Conservation (phyloP, 1,140 invertebrate species). For the Apis cerana region DNA sequence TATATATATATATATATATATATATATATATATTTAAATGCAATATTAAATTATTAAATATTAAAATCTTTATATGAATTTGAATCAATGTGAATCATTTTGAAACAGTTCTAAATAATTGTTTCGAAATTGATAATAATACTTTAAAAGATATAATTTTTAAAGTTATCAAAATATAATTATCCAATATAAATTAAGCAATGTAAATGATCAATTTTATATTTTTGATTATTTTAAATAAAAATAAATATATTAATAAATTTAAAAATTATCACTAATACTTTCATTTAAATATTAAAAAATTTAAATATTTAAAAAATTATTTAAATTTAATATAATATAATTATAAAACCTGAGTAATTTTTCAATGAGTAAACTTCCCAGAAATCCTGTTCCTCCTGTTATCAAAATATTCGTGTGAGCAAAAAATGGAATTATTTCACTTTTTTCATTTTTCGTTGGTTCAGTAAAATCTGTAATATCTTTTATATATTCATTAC, state of each 20-base stretch:
- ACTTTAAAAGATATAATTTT: too few species aligned
- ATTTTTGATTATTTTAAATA: too few species aligned
- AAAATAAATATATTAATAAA: background rate
- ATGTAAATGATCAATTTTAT: too few species aligned
- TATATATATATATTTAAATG: too few species aligned
- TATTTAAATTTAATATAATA: background rate
- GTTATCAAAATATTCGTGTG: conserved; percentile 77
- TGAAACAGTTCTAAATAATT: too few species aligned
- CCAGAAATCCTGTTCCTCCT: conserved; percentile 86
- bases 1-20: too few species aligned
- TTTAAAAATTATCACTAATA: background rate
- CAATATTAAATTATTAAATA: too few species aligned
- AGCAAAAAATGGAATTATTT: conserved; percentile 71
- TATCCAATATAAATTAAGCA: too few species aligned
- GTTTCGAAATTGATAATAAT: too few species aligned
- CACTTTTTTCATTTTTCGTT: conserved; percentile 49
- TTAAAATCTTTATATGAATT: too few species aligned
- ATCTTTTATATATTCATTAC: conserved; percentile 50
- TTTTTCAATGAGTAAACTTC: conserved; percentile 87
- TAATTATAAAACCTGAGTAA: conserved; percentile 78
- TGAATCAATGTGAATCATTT: too few species aligned
- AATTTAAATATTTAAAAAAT: background rate
- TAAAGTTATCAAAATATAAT: too few species aligned
- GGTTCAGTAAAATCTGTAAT: conserved; percentile 56
- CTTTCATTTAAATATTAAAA: background rate